Evolutionary conservation across 2,113 vertebrate genomes (phyloP).

Genomic region (Pristiophorus japonicus): DNA sequence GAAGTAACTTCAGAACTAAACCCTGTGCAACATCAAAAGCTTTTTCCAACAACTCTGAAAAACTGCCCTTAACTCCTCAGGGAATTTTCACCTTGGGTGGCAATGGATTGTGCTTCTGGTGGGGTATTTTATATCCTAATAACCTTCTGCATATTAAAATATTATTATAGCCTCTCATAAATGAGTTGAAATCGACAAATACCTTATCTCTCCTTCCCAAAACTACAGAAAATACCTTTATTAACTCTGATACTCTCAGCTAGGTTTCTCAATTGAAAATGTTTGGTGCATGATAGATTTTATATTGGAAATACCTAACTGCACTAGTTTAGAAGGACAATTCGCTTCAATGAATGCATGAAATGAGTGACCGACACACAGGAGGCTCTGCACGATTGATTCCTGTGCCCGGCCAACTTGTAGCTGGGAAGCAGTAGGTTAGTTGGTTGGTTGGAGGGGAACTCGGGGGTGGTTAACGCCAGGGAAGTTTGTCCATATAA

Average conservation of each 20-base stretch:
- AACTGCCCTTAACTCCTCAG: background rate
- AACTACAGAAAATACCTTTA: background rate
- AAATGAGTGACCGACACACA: background rate
- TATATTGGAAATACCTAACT: background rate
- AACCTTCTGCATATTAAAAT: background rate
- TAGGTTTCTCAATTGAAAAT: background rate
- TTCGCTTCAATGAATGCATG: background rate
- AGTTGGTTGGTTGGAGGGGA: background rate
- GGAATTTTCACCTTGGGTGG: background rate
- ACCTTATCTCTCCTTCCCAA: background rate
- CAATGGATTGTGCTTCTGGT: background rate
- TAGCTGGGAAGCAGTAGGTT: background rate
- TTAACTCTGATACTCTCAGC: background rate
- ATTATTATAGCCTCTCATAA: background rate
- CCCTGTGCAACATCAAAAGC: background rate
- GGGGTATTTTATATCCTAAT: background rate
- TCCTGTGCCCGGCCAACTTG: background rate
- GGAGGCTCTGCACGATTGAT: background rate
- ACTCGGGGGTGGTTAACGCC: background rate
- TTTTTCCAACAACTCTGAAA: background rate
- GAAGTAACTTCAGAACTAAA: background rate
- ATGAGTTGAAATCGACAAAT: background rate
- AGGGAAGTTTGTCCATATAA: slow-evolving; percentile 29
- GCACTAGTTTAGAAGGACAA: background rate
- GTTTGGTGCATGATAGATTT: background rate